phyloP scores from a whole-genome alignment of 2,113 vertebrate species.

The Phyllostomus discolor region DNA sequence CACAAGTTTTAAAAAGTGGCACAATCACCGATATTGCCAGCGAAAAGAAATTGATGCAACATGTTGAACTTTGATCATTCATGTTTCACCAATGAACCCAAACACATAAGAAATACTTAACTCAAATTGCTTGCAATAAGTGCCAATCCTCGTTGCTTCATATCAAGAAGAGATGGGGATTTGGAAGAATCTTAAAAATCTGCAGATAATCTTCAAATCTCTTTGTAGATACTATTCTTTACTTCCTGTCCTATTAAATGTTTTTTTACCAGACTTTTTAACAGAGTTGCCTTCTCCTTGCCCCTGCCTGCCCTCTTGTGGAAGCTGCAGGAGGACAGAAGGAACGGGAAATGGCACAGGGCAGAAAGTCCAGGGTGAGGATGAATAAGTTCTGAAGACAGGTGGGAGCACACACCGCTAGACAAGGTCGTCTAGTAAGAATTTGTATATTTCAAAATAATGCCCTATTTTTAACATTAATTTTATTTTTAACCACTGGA shows the following conservation, averaged over 20 bases:
- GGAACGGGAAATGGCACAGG: not conserved
- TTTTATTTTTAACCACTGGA: conserved; percentile 16
- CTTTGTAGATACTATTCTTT: conserved; percentile 2
- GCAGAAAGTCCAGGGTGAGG: not conserved
- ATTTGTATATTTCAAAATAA: not conserved
- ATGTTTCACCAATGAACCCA: not conserved
- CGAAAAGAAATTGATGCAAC: conserved; percentile 22
- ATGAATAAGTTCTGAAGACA: not conserved
- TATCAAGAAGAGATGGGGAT: not conserved
- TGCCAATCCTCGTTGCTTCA: not conserved
- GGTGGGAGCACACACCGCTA: not conserved
- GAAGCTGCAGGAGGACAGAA: not conserved
- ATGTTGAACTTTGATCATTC: not conserved
- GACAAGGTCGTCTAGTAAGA: not conserved
- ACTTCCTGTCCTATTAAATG: not conserved
- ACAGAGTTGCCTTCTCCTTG: not conserved
- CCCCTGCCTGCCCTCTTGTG: conserved; percentile 58
- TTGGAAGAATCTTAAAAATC: not conserved
- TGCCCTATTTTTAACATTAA: not conserved
- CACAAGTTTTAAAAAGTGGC: not conserved
- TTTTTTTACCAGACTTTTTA: not conserved
- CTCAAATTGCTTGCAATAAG: not conserved
- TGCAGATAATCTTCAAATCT: conserved; percentile 24
- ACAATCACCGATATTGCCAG: not conserved
- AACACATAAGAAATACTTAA: not conserved